Evolutionary conservation across 2,113 vertebrate genomes (phyloP), one percentile per base, ranked within the genome.

Genomic region (Numenius arquata): DNA sequence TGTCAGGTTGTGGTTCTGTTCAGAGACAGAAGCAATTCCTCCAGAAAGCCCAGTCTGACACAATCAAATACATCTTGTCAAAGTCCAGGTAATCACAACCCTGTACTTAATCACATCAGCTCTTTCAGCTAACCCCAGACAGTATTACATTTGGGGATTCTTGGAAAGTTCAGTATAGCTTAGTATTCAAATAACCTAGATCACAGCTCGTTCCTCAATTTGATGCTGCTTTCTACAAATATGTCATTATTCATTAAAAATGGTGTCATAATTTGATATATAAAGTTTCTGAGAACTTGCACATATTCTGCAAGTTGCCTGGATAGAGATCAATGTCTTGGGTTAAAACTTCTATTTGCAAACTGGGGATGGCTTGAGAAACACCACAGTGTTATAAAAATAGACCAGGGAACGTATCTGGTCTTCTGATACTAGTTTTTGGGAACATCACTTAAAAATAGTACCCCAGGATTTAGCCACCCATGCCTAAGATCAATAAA

Each of bases 31-130:
- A 72, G 68, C 96, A 97, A 98, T 98, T 98, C 97, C 96, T 97
- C 47, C 93, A 95, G 95, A 98, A 98, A 97, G 88, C 95, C 95
- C 92, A 80, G 74, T 48, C 94, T 98, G 97, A 97, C 95, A 98
- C 92, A 97, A 97, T 98, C 98, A 97, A 98, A 98, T 81, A 91
- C 92, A 93, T 89, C 96, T 97, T 97, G 97, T 98, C 98, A 98
- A 97, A 98, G 95, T 97, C 95, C 97, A 97, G 96, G 96, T 98
- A 96, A 98, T 98, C 96, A 98, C 97, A 98, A 26, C 80, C 50
- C 96, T 63, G n/a, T 87, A 94, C 90, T 98, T 98, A 98, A 98
- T 98, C 98, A 97, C 97, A 96, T 95, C 96, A 97, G 95, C 82
- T 97, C 96, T 95, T 96, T 93, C 88, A 95, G 90, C 82, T 96